A percentile compares a stretch with the other conserved stretches of the same genome.
phyloP scores from a whole-genome alignment of 2,797 vertebrate species.

The Neosilurus hyrtlii region DNA sequence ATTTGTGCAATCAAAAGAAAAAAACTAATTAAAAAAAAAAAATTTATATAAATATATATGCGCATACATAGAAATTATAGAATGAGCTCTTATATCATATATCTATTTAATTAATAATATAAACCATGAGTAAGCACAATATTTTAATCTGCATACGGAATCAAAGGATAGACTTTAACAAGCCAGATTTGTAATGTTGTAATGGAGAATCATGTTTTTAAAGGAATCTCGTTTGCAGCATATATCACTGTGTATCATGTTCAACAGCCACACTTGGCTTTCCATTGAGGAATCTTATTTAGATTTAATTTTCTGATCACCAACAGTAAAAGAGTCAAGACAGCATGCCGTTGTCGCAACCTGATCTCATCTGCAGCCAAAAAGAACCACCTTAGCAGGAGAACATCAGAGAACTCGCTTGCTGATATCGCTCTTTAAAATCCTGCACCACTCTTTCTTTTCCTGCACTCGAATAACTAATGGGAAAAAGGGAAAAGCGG shows the following conservation, averaged over 20 bases:
- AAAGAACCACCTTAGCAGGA: slow-evolving; percentile 39
- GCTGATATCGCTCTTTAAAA: slow-evolving; percentile 33
- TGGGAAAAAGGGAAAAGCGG: background rate
- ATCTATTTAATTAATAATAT: background rate
- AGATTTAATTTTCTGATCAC: slow-evolving; percentile 78
- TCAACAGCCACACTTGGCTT: slow-evolving; percentile 48
- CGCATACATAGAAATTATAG: background rate
- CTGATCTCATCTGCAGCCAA: slow-evolving; percentile 60
- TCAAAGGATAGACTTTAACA: background rate
- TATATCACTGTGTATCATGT: slow-evolving; percentile 58
- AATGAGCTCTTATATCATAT: background rate
- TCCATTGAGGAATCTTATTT: slow-evolving; percentile 68
- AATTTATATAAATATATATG: no score
- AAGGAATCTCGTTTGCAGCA: slow-evolving; percentile 57
- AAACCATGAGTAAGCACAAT: background rate
- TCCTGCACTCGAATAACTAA: background rate
- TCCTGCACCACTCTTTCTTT: background rate
- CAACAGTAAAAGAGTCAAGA: slow-evolving; percentile 64
- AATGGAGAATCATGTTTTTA: background rate
- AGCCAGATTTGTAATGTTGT: background rate
- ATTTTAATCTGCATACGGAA: background rate
- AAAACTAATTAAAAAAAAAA: no score
- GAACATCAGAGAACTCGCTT: slow-evolving; percentile 31
- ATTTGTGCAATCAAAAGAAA: slow-evolving; percentile 26
- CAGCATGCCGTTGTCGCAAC: slow-evolving; percentile 46